phyloP scores from a whole-genome alignment of 2,797 vertebrate species.

The Phoxinus dragarum region DNA sequence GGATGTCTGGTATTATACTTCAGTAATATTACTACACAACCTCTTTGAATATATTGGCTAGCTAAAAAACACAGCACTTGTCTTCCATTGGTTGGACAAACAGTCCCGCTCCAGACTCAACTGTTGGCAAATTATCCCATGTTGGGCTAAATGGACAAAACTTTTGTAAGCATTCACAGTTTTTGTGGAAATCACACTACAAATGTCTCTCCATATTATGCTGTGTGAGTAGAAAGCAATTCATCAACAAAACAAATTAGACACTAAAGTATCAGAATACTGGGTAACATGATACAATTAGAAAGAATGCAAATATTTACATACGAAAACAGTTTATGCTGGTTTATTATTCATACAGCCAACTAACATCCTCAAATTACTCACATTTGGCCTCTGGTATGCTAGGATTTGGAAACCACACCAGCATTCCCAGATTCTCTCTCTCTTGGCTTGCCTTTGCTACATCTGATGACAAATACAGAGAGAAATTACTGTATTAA shows the following conservation, averaged over 20 bases:
- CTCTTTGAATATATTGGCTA: neutral
- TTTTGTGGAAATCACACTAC: neutral
- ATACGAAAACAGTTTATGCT: neutral
- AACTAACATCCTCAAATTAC: constrained; percentile 62
- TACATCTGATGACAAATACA: constrained; percentile 74
- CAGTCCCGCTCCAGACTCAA: neutral
- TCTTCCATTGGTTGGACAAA: neutral
- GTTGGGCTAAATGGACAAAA: neutral
- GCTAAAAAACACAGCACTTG: too few relatives aligned
- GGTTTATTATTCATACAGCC: neutral
- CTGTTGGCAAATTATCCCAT: neutral
- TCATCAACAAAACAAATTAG: neutral
- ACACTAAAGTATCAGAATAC: neutral
- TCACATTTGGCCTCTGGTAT: constrained; percentile 92
- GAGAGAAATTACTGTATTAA: neutral
- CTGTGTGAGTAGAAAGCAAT: neutral
- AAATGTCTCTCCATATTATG: neutral
- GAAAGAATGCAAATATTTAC: constrained; percentile 14
- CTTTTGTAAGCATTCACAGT: neutral
- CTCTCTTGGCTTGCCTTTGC: constrained; percentile 88
- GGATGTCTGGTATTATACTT: neutral
- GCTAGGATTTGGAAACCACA: constrained; percentile 93
- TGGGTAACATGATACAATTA: neutral
- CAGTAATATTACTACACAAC: neutral
- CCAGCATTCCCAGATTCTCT: constrained; percentile 93